phyloP scores from a whole-genome alignment of 1,140 invertebrate genomes.

The Saccostrea glomerata region DNA sequence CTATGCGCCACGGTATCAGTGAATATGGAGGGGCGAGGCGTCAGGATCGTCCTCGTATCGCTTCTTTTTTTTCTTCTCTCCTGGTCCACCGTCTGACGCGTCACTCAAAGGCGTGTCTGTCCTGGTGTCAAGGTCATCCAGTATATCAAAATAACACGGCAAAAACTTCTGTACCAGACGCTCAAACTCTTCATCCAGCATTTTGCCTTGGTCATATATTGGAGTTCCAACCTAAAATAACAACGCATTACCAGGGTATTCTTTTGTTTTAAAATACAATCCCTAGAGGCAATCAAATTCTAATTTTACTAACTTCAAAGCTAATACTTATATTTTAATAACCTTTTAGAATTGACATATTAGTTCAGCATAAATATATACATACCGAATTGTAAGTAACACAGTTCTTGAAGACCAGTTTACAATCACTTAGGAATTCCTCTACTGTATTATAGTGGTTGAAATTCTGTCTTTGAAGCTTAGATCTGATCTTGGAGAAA shows the following conservation, averaged over 20 bases:
- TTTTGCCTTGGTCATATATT: slow-evolving; percentile 90
- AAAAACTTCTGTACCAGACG: slow-evolving; percentile 89
- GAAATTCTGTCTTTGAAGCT: slow-evolving; percentile 86
- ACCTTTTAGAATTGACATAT: not conserved
- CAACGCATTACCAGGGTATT: not conserved
- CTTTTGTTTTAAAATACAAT: not conserved
- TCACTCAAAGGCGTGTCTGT: slow-evolving; percentile 34
- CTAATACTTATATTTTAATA: not conserved
- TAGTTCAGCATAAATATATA: slow-evolving; percentile 55
- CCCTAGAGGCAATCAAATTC: not conserved
- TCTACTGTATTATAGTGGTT: slow-evolving; percentile 87
- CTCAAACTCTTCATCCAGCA: slow-evolving; percentile 91
- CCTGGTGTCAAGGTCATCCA: slow-evolving; percentile 44
- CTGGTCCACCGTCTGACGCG: not conserved
- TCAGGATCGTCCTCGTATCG: slow-evolving; percentile 34
- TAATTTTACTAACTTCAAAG: not conserved
- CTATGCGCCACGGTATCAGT: not conserved
- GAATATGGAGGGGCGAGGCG: not conserved
- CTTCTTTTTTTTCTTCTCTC: slow-evolving; percentile 37
- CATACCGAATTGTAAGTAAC: slow-evolving; percentile 91
- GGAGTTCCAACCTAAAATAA: slow-evolving; percentile 86
- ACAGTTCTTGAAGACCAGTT: slow-evolving; percentile 93
- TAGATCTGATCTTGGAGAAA: slow-evolving; percentile 88
- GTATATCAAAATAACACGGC: slow-evolving; percentile 83
- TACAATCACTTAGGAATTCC: slow-evolving; percentile 89